These are phyloP conservation scores for Dunckerocampus dactyliophorus DNA, from an alignment of 2,113 vertebrate genomes.

Conservation along the genomic window DNA sequence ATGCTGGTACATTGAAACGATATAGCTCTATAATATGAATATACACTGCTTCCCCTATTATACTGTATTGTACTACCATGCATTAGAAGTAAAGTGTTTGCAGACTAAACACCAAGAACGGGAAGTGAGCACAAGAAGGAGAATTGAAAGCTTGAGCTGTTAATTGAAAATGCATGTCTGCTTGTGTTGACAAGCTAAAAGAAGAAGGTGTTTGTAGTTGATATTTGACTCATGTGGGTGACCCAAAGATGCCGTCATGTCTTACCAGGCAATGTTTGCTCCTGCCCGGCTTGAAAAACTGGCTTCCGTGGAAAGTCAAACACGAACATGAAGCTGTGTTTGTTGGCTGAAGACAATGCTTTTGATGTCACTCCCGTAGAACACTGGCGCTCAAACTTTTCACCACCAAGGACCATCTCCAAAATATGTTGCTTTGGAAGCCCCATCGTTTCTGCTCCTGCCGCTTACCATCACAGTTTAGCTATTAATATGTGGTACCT, in stretches of 20 bases:
- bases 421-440: too few species aligned
- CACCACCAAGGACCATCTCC: too few species aligned
- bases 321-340: not conserved
- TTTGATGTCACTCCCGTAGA: too few species aligned
- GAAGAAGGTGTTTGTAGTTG: not conserved
- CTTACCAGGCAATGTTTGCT: not conserved
- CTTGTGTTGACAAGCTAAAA: not conserved
- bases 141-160: slow-evolving; percentile 36
- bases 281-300: not conserved
- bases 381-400: too few species aligned
- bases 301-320: not conserved
- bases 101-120: slow-evolving; percentile 9
- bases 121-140: slow-evolving; percentile 44
- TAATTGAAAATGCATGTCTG: too few species aligned
- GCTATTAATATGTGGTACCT: too few species aligned
- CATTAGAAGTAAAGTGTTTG: slow-evolving; percentile 1
- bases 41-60: too few species aligned
- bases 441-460: too few species aligned
- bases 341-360: not conserved
- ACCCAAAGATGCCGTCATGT: not conserved
- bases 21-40: too few species aligned
- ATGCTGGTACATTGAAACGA: too few species aligned
- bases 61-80: not conserved
- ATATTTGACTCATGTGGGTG: not conserved
- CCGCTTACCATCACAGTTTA: too few species aligned